A percentile compares a stretch with the other conserved stretches of the same genome.
Evolutionary conservation across 2,888 invertebrate species (phyloP).

Genomic region (Coremacera marginata): DNA sequence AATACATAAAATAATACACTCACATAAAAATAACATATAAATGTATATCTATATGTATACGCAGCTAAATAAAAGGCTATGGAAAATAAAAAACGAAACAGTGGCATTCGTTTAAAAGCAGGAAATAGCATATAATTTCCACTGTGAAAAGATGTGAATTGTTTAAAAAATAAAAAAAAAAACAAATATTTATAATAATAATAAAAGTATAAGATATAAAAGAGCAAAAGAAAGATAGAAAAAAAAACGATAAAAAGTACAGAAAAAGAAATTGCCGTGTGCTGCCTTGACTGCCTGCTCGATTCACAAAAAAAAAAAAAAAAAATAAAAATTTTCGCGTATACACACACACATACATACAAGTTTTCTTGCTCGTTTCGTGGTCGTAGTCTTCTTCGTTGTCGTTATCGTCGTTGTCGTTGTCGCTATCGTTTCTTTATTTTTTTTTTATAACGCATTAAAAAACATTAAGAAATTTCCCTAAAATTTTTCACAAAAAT

Average conservation of each 20-base stretch:
- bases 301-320: too few relatives aligned
- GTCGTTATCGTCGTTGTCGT: background rate
- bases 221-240: background rate
- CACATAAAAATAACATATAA: background rate
- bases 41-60: background rate
- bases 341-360: constrained; percentile 33
- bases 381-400: background rate
- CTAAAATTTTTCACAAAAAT: background rate
- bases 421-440: constrained; percentile 1
- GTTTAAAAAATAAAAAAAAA: background rate
- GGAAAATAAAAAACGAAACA: background rate
- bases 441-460: constrained; percentile 14
- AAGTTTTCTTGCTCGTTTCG: constrained; percentile 31
- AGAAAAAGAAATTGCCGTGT: constrained; percentile 11
- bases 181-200: background rate
- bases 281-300: background rate
- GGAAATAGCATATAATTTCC: background rate
- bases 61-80: constrained; percentile 1
- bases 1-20: constrained; percentile 1
- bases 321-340: constrained; percentile 34
- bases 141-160: background rate
- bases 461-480: background rate
- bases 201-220: background rate
- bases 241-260: background rate
- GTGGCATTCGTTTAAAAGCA: background rate